Base-by-base conservation (phyloP, 2,113 vertebrate genomes). In the Cettia cetti region DNA sequence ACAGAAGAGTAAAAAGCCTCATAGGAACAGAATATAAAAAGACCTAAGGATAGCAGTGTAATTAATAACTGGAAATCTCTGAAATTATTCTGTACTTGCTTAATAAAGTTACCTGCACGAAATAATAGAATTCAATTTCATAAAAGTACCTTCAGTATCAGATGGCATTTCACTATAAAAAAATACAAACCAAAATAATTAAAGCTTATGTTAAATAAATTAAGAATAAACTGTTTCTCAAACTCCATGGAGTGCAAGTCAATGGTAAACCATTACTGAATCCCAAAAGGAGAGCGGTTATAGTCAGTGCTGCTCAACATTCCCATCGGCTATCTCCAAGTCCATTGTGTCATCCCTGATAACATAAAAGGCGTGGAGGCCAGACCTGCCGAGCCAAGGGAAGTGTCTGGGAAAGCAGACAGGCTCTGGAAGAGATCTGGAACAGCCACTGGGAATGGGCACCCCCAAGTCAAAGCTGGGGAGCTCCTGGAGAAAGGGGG, bases 371-470 rank as follows among this genome's bases (percentile, higher is more conserved):
- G 54, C 28, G 5, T 26, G 40, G 61, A 74, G 56, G 61, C 13
- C 49, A 1, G 42, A 40, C 2, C 8, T 75, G 53, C 10, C 23
- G 39, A 59, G 27, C 20, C 5, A n/a, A 45, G 53, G 13, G 20
- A 6, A 15, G 21, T 24, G 31, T 40, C 27, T 68, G 37, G 47
- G n/a, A 44, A 68, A 76, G 31, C 57, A 61, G 45, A 9, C 10
- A 8, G 7, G 19, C 27, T 78, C 28, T 50, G 30, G 21, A n/a
- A 39, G 52, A 60, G 68, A 19, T 37, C 28, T 66, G 80, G 42
- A 28, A 37, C 53, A 11, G 9, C 1, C 1, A 2, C 45, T 47
- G 1, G 2, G 21, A 42, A 22, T 13, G 39, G 70, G n/a, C 40
- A 60, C 16, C 10, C 30, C 18, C 23, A 50, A 22, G 35, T 23